Base-by-base conservation (phyloP, 1,140 invertebrate genomes). In the Sinonovacula constricta region DNA sequence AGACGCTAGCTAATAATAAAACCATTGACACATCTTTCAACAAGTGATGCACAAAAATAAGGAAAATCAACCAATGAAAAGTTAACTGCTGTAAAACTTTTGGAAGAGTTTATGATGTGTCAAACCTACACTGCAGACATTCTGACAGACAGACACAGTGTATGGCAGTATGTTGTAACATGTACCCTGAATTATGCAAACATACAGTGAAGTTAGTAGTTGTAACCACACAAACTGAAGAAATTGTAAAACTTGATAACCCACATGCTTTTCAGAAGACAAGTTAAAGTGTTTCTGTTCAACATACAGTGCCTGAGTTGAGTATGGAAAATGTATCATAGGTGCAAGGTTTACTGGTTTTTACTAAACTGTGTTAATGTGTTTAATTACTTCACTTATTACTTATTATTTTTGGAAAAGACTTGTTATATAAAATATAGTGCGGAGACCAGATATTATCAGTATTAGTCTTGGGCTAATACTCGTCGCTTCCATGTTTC, bases 191-290 rank as follows among this genome's bases (percentile, higher is more conserved):
- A 56, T 30, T 30, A 0, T 56, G 66, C 24, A 54, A 56, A 18
- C 33, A 69, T 33, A 5, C 7, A n/a, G 7, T 33, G 7, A 15
- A 18, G 7, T 4, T 65, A 28, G 14, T 45, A 28, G 53, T 54
- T 0, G 22, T 15, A n/a, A 33, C 4, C 51, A 69, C 30, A 56
- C 49, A 69, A 51, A 69, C 66, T 31, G 12, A 51, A 33, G 66
- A 54, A 54, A 54, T 33, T 18, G 34, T 69, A 14, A 54, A 69
- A 54, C 12, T 54, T 22, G 28, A 56, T 28, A 45, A 68, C 28
- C 49, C 22, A 7, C 39, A 63, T 28, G 5, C 26, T 15, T 28
- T n/a, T 26, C 5, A 49, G 12, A 18, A 34, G 12, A 30, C 5
- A 28, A 53, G 12, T 28, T 33, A n/a, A 56, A 56, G n/a, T 54